Base-by-base conservation (phyloP, 2,113 vertebrate genomes). In the Apeltes quadracus region DNA sequence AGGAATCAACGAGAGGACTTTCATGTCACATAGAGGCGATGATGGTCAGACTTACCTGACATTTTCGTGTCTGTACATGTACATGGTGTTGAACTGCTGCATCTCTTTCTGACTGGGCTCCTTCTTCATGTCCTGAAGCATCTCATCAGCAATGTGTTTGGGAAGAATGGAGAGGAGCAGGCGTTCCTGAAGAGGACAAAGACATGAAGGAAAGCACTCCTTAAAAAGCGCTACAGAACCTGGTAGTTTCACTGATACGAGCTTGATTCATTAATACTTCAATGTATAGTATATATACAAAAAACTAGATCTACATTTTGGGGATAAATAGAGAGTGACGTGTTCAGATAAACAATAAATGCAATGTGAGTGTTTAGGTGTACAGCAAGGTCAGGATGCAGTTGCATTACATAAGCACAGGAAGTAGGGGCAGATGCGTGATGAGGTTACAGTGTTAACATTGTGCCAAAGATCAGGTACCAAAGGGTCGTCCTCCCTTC, bases 1-100 rank as follows among this genome's bases (percentile, higher is more conserved):
- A 58, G 23, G 2, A 27, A 71, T 59, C 6, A 48, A 18, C 2
- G 3, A 51, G 15, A 32, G 23, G 14, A 15, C 0, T 32, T n/a
- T 50, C 2, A 32, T n/a, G 3, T 44, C 41, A 43, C 10, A 11
- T 32, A 12, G 22, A 61, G 67, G 34, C 4, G 29, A 27, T 43
- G 41, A 2, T 8, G 44, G 36, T 50, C 41, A 53, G n/a, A 4
- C 12, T 75, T 85, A 94, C 93, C 93, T 94, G 90, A 94, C 93
- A 11, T 94, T 97, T 89, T 99, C 97, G 0, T 98, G 97, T 0
- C 97, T 95, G 84, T 98, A 97, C 97, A 99, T 98, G 91, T 98
- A 98, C 97, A 99, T 99, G 83, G 97, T 99, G 93, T 97, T 99
- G 84, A 99, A 99, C 93, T 99, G 97, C 88, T 99, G 97, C 94